Evolutionary conservation across 2,888 invertebrate species (phyloP).

Genomic region (Timandra comae): DNA sequence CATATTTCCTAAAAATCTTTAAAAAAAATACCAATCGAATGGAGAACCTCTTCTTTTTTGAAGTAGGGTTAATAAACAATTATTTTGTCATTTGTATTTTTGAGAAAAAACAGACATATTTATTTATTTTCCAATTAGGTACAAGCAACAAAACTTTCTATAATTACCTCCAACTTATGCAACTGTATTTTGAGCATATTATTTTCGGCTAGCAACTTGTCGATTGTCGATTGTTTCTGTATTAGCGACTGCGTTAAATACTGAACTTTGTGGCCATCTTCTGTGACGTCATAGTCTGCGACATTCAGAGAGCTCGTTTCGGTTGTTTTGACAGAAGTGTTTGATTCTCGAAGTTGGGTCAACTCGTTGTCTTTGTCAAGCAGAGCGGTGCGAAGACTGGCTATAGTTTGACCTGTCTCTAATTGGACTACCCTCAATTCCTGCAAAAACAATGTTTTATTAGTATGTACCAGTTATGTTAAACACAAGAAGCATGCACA

Average conservation of each 20-base stretch:
- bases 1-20: too few relatives aligned
- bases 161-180: slow-evolving; percentile 87
- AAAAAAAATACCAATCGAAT: too few relatives aligned
- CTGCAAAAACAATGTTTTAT: slow-evolving; percentile 36
- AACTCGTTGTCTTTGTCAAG: slow-evolving; percentile 54
- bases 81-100: too few relatives aligned
- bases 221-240: slow-evolving; percentile 90
- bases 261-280: slow-evolving; percentile 65
- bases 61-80: too few relatives aligned
- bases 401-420: slow-evolving; percentile 51
- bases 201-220: slow-evolving; percentile 87
- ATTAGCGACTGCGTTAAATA: slow-evolving; percentile 88
- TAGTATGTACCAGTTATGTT: too few relatives aligned
- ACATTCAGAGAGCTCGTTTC: slow-evolving; percentile 61
- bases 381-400: slow-evolving; percentile 41
- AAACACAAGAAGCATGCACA: too few relatives aligned
- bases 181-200: slow-evolving; percentile 90
- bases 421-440: slow-evolving; percentile 50
- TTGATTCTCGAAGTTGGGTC: slow-evolving; percentile 33
- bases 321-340: slow-evolving; percentile 28
- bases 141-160: too few relatives aligned
- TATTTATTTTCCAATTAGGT: background rate
- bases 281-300: slow-evolving; percentile 52
- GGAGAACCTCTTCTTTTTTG: too few relatives aligned
- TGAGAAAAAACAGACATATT: too few relatives aligned